phyloP scores from a whole-genome alignment of 1,140 invertebrate genomes.

The Hylaeus volcanicus region DNA sequence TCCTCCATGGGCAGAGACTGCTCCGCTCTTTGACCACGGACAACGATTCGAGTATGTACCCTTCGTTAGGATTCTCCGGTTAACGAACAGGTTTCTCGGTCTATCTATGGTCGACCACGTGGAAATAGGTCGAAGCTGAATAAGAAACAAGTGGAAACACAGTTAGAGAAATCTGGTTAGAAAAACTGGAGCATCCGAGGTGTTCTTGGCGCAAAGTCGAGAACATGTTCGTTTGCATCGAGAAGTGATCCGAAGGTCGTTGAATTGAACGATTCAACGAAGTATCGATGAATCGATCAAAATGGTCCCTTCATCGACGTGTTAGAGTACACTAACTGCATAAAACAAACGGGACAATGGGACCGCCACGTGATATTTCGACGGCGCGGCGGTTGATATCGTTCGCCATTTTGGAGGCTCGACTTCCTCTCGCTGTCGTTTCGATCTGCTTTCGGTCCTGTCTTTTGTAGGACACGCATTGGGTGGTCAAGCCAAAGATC shows the following conservation, averaged over 20 bases:
- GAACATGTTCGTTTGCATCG: no score
- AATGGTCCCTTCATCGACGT: no score
- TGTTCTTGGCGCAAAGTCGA: background rate
- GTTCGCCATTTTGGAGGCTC: background rate
- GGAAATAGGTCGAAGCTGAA: background rate
- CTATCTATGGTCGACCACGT: background rate
- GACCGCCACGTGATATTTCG: background rate
- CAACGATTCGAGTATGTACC: background rate
- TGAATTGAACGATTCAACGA: no score
- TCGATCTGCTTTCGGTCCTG: slow-evolving; percentile 9
- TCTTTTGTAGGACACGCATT: slow-evolving; percentile 51
- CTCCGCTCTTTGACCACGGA: no score
- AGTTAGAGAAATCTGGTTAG: background rate
- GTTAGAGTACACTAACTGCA: no score
- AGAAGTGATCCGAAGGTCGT: no score
- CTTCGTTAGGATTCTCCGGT: slow-evolving; percentile 28
- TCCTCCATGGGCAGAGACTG: background rate
- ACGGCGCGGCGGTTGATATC: background rate
- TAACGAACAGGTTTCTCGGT: slow-evolving; percentile 23
- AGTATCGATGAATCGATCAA: no score
- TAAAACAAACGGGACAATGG: no score
- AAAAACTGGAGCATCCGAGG: slow-evolving; percentile 3
- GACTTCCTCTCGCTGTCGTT: slow-evolving; percentile 40
- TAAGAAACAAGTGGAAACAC: background rate
- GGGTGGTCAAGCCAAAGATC: slow-evolving; percentile 37